Percentiles rank a stretch among this genome's conserved stretches.
phyloP scores from a whole-genome alignment of 2,888 invertebrate species.

The Scaptodrosophila latifasciaeformis region DNA sequence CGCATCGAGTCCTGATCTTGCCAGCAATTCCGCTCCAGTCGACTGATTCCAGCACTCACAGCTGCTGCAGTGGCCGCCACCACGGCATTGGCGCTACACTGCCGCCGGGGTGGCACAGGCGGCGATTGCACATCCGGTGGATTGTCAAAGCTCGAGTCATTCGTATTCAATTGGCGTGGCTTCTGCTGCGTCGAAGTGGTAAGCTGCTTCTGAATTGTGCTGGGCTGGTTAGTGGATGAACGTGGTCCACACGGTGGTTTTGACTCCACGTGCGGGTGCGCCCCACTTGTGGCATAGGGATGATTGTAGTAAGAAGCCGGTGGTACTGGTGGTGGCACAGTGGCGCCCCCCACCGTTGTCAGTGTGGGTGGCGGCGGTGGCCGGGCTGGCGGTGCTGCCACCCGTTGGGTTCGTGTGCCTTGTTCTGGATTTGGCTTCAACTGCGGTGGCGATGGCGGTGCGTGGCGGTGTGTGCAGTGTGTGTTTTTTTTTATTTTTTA shows the following conservation, averaged over 20 bases:
- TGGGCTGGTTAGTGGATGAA: slow-evolving; percentile 28
- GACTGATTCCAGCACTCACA: slow-evolving; percentile 64
- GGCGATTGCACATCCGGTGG: slow-evolving; percentile 74
- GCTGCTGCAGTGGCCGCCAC: slow-evolving; percentile 63
- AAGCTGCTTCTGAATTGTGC: slow-evolving; percentile 51
- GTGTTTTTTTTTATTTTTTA: background rate
- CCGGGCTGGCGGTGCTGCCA: slow-evolving; percentile 39
- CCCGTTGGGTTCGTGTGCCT: slow-evolving; percentile 44
- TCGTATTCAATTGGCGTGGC: slow-evolving; percentile 42
- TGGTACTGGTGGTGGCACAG: slow-evolving; percentile 9
- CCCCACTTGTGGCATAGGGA: slow-evolving; percentile 44
- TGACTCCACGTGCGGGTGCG: slow-evolving; percentile 36
- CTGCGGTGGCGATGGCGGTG: slow-evolving; percentile 48
- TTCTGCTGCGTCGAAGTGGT: slow-evolving; percentile 45
- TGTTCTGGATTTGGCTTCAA: slow-evolving; percentile 70
- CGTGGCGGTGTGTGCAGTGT: slow-evolving; percentile 31
- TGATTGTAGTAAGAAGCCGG: slow-evolving; percentile 68
- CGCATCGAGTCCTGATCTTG: slow-evolving; percentile 53
- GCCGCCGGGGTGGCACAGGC: slow-evolving; percentile 71
- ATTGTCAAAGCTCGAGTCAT: slow-evolving; percentile 71
- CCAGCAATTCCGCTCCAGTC: slow-evolving; percentile 69
- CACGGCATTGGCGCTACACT: slow-evolving; percentile 51
- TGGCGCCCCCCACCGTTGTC: slow-evolving; percentile 3
- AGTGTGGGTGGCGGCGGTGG: slow-evolving; percentile 49
- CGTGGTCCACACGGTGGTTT: slow-evolving; percentile 37